phyloP scores from a whole-genome alignment of 64 coral and sea anemone genomes.

The Orbicella faveolata region DNA sequence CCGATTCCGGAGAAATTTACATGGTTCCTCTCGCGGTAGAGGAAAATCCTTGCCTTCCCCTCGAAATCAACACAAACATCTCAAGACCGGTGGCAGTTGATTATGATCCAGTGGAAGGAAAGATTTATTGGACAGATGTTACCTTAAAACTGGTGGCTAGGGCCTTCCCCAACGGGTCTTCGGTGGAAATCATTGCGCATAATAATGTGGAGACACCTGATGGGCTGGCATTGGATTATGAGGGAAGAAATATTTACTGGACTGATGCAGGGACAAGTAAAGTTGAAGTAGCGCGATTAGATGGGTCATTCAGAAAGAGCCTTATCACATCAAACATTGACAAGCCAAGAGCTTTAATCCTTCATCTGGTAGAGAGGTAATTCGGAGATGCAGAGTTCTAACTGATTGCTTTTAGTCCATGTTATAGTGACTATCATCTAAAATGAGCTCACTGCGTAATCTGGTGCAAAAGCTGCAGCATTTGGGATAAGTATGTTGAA shows the following conservation, averaged over 20 bases:
- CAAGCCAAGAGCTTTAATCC: slow-evolving; percentile 53
- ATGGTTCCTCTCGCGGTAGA: not conserved
- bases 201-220: slow-evolving; percentile 28
- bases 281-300: slow-evolving; percentile 57
- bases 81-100: slow-evolving; percentile 40
- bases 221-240: slow-evolving; percentile 58
- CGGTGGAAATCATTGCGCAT: slow-evolving; percentile 36
- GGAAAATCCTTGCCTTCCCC: not conserved
- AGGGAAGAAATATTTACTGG: slow-evolving; percentile 67
- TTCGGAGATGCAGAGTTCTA: not conserved
- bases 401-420: too few relatives aligned
- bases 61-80: slow-evolving; percentile 20
- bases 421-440: too few relatives aligned
- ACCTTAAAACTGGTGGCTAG: slow-evolving; percentile 20
- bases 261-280: slow-evolving; percentile 66
- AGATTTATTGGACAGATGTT: slow-evolving; percentile 62
- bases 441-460: too few relatives aligned
- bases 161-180: slow-evolving; percentile 29
- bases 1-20: slow-evolving; percentile 22
- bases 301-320: slow-evolving; percentile 52
- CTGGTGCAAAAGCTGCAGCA: too few relatives aligned
- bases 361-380: slow-evolving; percentile 67
- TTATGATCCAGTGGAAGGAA: slow-evolving; percentile 35
- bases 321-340: slow-evolving; percentile 55
- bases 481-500: too few relatives aligned